Evolutionary conservation across 2,888 invertebrate species (phyloP), one percentile per base, ranked within the genome.

Genomic region (Macropis europaea): DNA sequence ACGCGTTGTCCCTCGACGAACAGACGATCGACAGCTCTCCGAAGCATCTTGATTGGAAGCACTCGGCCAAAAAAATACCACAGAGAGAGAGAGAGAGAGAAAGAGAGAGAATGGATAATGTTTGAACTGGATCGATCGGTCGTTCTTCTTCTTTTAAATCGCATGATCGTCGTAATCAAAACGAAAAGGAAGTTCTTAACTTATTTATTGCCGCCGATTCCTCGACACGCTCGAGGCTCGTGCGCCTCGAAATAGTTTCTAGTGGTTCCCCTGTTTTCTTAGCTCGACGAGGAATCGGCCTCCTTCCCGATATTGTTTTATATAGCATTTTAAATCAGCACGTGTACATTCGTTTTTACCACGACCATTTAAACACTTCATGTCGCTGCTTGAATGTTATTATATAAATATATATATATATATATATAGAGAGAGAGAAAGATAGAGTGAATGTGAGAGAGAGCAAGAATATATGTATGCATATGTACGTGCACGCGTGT

Each of bases 141-240:
- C 48, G 28, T 73, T 70, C 59, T 2, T 32, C 15, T 47, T 30
- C 26, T 50, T 59, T 70, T 57, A 45, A 60, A 68, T 72, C 66
- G 67, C 76, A 74, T 72, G 76, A 76, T 77, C 72, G 74, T 63
- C 64, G 76, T n/a, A 82, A 84, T 84, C 83, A 83, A 84, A 84
- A 83, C 76, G 76, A n/a, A n/a, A n/a, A n/a, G n/a, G n/a, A n/a
- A n/a, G n/a, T n/a, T 80, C 77, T 74, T 83, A 82, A 84, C 78
- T 85, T 84, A 85, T 85, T 86, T 84, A 84, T 86, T 85, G 73
- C 47, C 61, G 72, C 63, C 53, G 72, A 72, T 63, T 60, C 56
- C 60, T 63, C 63, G 59, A 5, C 36, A 22, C 15, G n/a, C 24
- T 50, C 38, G 22, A 45, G 50, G 22, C 43, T 43, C 40, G 17